phyloP scores from a whole-genome alignment of 2,113 vertebrate genomes.

The Mesocricetus auratus region DNA sequence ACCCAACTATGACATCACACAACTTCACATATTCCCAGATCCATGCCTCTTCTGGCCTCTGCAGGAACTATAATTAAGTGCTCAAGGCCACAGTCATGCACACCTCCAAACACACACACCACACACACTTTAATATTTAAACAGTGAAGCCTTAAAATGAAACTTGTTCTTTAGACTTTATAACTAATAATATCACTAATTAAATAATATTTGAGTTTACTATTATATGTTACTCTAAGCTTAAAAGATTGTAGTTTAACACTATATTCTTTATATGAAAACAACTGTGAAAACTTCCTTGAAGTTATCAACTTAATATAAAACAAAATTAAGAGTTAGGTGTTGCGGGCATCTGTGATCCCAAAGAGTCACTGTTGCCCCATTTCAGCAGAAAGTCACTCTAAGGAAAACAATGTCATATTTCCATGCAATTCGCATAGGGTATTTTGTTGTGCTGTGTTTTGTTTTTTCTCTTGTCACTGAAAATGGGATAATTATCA shows the following conservation, averaged over 20 bases:
- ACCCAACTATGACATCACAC: too few relatives aligned
- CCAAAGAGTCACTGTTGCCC: too few relatives aligned
- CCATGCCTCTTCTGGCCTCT: too few relatives aligned
- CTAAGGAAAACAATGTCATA: too few relatives aligned
- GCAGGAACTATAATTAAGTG: background rate
- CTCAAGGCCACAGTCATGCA: background rate
- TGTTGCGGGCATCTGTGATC: too few relatives aligned
- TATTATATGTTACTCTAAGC: background rate
- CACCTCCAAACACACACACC: background rate
- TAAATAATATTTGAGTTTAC: background rate
- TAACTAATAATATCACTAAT: background rate
- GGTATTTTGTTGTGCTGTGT: too few relatives aligned
- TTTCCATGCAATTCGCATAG: too few relatives aligned
- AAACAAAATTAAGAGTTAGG: background rate
- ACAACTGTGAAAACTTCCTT: background rate
- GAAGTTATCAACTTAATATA: background rate
- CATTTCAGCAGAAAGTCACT: too few relatives aligned
- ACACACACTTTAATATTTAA: background rate
- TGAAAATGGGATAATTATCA: too few relatives aligned
- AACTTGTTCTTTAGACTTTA: background rate
- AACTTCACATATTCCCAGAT: background rate
- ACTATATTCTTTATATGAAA: background rate
- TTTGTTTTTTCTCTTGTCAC: too few relatives aligned
- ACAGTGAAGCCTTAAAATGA: too few relatives aligned
- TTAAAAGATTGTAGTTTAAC: background rate